Evolutionary conservation across 2,888 invertebrate species (phyloP), one percentile per base, ranked within the genome.

Genomic region (Leptura quadrifasciata): DNA sequence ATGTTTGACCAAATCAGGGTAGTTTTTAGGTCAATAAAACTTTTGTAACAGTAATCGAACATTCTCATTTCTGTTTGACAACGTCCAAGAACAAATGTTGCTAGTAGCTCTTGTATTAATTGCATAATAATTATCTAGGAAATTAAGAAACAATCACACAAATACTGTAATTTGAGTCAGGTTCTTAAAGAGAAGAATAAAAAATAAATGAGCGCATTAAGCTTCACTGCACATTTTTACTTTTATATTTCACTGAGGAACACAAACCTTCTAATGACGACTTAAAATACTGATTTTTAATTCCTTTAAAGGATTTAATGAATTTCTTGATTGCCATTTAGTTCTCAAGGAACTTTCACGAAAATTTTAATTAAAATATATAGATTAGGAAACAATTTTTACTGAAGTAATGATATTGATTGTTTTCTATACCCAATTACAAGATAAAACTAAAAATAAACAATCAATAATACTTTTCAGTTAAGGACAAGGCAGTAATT

Each of bases 261-360:
- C 31, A 31, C 15, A 60, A 27, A 31, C 18, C 8, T 61, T 61
- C 15, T 61, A 61, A 61, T 31, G 31, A 31, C 31, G 18, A 61
- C 3, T 31, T 31, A 61, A 31, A n/a, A 31, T 9, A 27, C 15
- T 27, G 60, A 12, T 6, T 17, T 27, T 61, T 31, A 31, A 17
- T 61, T 31, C 31, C 15, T 17, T 17, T 31, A 5, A 27, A 31
- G 60, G 31, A 61, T 31, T 61, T 61, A 61, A 61, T 27, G 60
- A 8, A 61, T 27, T 61, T 61, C 60, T 61, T 61, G 60, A 61
- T 61, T 61, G 31, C 31, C 17, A 31, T 61, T 61, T 61, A 31
- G 6, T 6, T 31, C n/a, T 27, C 17, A 31, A 31, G 15, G 17
- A 27, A 61, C 17, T 61, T 61, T 17, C 17, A n/a, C 17, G 17